These are phyloP conservation scores for Anas platyrhynchos DNA, from an alignment of 2,113 vertebrate species.

Conservation along the genomic window DNA sequence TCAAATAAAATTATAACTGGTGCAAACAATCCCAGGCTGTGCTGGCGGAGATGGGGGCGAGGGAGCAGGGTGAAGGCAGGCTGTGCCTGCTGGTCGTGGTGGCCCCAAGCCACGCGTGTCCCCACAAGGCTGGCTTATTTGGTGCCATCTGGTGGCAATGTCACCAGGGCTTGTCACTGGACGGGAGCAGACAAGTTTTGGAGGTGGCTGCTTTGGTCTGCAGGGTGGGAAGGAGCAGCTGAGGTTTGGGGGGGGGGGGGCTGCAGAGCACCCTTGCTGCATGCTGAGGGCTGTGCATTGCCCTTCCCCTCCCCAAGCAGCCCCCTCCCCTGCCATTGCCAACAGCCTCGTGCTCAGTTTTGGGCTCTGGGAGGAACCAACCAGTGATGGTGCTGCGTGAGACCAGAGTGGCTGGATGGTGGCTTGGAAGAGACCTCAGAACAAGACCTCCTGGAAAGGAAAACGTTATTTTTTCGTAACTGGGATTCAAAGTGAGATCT, in stretches of 20 bases:
- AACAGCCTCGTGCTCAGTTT: background rate
- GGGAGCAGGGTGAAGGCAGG: background rate
- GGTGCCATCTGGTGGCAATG: background rate
- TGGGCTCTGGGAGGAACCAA: background rate
- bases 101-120: background rate
- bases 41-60: rapidly evolving
- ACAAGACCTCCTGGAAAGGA: background rate
- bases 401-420: background rate
- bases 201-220: background rate
- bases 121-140: rapidly evolving
- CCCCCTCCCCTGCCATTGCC: rapidly evolving
- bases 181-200: too few relatives aligned
- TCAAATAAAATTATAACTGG: rapidly evolving
- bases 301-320: background rate
- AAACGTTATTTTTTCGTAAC: background rate
- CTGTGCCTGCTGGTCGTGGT: rapidly evolving
- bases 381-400: background rate
- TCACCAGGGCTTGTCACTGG: background rate
- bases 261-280: background rate
- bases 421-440: background rate
- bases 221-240: rapidly evolving
- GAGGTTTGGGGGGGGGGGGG: background rate
- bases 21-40: background rate
- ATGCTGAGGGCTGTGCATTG: rapidly evolving
- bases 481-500: background rate